Percentiles rank a stretch among this genome's conserved stretches.
Conservation (phyloP, 2,797 vertebrate species). For the Microctenopoma lineatum region DNA sequence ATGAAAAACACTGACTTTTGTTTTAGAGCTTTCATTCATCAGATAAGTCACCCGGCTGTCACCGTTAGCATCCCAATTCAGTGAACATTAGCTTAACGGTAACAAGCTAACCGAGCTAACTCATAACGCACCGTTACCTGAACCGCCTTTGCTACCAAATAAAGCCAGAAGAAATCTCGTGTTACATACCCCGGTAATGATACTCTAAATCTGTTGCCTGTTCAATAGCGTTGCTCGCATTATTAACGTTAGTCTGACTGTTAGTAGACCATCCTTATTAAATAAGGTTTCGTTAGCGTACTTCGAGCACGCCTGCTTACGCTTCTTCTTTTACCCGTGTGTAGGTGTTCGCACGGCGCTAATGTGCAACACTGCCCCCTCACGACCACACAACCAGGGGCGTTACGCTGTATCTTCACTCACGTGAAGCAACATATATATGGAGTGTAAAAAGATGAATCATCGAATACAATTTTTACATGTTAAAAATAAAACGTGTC, state of each 20-base stretch:
- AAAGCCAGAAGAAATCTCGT: constrained; percentile 16
- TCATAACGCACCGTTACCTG: constrained; percentile 18
- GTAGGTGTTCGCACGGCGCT: accelerated
- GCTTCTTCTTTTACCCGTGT: constrained; percentile 38
- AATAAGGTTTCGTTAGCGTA: constrained; percentile 62
- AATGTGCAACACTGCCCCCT: constrained; percentile 10
- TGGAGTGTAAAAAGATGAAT: too few species aligned
- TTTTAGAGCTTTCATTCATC: constrained; percentile 44
- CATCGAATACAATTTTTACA: too few species aligned
- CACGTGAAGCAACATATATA: too few species aligned
- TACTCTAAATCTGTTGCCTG: constrained; percentile 71
- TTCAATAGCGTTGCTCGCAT: constrained; percentile 72
- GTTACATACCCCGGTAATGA: constrained; percentile 75
- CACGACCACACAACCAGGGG: neutral
- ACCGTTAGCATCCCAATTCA: constrained; percentile 50
- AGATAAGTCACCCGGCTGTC: constrained; percentile 68
- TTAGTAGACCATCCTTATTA: constrained; percentile 56
- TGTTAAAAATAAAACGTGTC: too few species aligned
- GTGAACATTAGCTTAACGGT: constrained; percentile 34
- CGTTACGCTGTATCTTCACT: too few species aligned
- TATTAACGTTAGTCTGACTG: constrained; percentile 64
- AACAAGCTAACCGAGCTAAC: constrained; percentile 45
- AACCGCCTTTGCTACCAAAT: constrained; percentile 3
- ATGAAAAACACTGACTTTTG: neutral
- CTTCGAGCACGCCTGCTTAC: constrained; percentile 72